Conservation (phyloP, 2,888 invertebrate species). For the Eupithecia exiguata region DNA sequence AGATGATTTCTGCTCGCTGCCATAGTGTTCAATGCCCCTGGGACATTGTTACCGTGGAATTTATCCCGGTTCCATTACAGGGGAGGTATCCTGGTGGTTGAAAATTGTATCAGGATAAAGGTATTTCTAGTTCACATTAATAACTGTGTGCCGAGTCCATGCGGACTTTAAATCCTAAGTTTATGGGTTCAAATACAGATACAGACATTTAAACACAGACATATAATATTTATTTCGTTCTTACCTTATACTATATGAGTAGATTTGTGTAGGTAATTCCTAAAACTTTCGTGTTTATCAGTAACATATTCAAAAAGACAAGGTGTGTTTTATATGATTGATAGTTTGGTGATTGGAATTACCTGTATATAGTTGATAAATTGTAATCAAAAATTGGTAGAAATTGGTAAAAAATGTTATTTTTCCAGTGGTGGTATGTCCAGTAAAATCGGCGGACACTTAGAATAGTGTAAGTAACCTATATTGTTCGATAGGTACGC, state of each 20-base stretch:
- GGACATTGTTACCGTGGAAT: conserved; percentile 29
- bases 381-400: too few species aligned
- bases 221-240: not conserved
- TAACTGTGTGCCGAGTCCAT: not conserved
- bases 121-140: not conserved
- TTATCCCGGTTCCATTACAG: conserved; percentile 16
- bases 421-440: too few species aligned
- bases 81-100: not conserved
- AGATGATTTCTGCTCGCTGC: conserved; percentile 27
- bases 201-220: not conserved
- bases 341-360: too few species aligned
- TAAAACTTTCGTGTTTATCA: too few species aligned
- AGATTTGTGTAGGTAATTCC: too few species aligned
- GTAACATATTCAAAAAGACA: too few species aligned
- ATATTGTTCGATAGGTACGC: not conserved
- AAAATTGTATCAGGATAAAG: not conserved
- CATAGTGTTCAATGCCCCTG: conserved; percentile 21
- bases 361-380: too few species aligned
- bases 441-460: too few species aligned
- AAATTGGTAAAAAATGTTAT: too few species aligned
- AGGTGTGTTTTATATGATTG: too few species aligned
- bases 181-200: not conserved
- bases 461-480: too few species aligned
- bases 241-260: too few species aligned
- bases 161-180: not conserved